Evolutionary conservation across 2,888 invertebrate species (phyloP).

Genomic region (Drosophila borborema): DNA sequence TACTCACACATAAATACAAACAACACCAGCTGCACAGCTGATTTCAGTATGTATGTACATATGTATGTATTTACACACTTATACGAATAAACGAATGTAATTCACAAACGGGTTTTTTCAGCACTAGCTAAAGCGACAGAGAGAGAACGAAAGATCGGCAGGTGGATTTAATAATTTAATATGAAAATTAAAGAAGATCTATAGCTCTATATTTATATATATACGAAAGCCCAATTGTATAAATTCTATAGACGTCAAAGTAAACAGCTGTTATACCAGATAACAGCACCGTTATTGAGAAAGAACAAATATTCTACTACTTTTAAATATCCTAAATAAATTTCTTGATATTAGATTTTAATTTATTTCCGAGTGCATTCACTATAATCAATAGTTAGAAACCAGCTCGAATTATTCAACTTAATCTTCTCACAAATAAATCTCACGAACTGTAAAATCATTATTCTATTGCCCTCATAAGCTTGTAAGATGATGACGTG

Average conservation of each 20-base stretch:
- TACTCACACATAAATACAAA: slow-evolving; percentile 12
- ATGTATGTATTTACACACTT: slow-evolving; percentile 12
- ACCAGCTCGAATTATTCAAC: too few species aligned
- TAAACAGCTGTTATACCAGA: slow-evolving; percentile 28
- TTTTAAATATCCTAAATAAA: too few species aligned
- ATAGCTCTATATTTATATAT: slow-evolving; percentile 15
- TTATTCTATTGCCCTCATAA: not conserved
- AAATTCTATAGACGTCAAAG: too few species aligned
- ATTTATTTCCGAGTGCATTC: too few species aligned
- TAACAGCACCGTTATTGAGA: not conserved
- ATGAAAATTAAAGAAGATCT: slow-evolving; percentile 23
- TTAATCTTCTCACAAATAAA: not conserved
- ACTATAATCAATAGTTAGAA: too few species aligned
- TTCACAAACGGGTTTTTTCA: slow-evolving; percentile 47
- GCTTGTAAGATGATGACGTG: too few species aligned
- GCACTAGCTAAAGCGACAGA: not conserved
- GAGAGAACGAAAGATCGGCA: not conserved
- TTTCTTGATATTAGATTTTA: too few species aligned
- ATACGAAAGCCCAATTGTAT: too few species aligned
- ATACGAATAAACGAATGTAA: slow-evolving; percentile 22
- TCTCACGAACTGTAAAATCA: not conserved
- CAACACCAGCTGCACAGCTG: slow-evolving; percentile 57
- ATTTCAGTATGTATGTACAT: slow-evolving; percentile 34
- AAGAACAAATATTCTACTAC: not conserved
- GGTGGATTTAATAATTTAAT: slow-evolving; percentile 29